Base-by-base conservation (phyloP, 2,797 vertebrate species). In the Myripristis murdjan region DNA sequence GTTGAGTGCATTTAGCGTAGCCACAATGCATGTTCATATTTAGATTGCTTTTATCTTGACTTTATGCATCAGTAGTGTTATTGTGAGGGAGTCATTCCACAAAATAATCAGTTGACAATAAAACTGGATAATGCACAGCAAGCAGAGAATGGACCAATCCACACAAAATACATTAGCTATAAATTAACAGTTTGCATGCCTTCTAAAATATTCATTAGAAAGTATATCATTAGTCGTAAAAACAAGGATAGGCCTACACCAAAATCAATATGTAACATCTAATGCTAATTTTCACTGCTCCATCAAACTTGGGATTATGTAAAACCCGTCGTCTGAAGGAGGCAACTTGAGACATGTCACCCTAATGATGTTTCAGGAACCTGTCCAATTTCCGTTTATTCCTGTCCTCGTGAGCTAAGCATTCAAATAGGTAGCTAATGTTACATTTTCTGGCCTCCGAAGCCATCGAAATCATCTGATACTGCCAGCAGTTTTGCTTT, bases 1-100 rank as follows among this genome's bases (percentile, higher is more conserved):
- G 83, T 64, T 47, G 69, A 85, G 87, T 79, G 87, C 87, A 91
- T 87, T 85, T 88, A 88, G 89, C 82, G 75, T 90, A 78, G 89
- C 90, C 86, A 85, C 85, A 73, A 70, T 80, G 80, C 89, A 87
- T 91, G 90, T 91, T 94, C 85, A 91, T 80, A 89, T 92, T 92
- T 83, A 92, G 89, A 92, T 93, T 89, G 87, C 85, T 93, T 93
- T 92, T 90, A 92, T 93, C 88, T 89, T 85, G 87, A 88, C 87
- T 91, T 89, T 88, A 92, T 88, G 92, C 92, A 86, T 91, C 87
- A 89, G 77, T 86, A 86, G 80, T 57, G 81, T 86, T 90, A 89
- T 87, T 88, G 85, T 87, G 77, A 83, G 86, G 86, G 89, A 89
- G 92, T 89, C 90, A 80, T 87, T 88, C 85, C 74, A 74, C 83